Conservation (phyloP, 2,113 vertebrate genomes). For the Calyptomena viridis region DNA sequence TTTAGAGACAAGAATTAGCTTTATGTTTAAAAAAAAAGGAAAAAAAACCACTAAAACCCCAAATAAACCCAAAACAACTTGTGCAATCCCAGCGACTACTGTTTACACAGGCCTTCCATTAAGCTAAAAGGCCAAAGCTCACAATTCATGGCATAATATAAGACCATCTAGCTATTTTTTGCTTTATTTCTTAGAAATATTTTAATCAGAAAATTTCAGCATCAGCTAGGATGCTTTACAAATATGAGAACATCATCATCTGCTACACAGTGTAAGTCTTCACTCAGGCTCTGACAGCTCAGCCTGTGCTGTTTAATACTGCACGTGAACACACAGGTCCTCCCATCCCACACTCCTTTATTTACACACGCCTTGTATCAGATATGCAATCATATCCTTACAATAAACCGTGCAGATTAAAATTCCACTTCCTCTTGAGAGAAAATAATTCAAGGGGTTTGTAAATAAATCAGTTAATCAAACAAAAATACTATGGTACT, state of each 20-base stretch:
- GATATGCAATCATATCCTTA: background rate
- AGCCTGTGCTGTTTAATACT: background rate
- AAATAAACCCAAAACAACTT: background rate
- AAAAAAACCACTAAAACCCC: background rate
- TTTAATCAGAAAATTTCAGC: background rate
- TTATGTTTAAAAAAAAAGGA: accelerated
- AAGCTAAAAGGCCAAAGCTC: background rate
- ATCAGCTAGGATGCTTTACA: background rate
- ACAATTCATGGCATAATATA: background rate
- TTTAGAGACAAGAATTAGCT: background rate
- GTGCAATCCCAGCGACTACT: background rate
- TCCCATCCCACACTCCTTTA: background rate
- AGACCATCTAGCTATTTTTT: background rate
- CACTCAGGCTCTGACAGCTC: background rate
- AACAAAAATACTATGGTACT: background rate
- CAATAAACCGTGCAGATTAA: background rate
- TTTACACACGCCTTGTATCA: background rate
- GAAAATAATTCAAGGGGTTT: background rate
- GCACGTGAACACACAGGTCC: accelerated
- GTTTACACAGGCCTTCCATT: background rate
- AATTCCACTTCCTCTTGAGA: background rate
- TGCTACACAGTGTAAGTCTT: background rate
- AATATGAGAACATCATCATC: accelerated
- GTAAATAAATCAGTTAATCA: background rate
- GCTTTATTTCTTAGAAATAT: background rate